A percentile compares a stretch with the other conserved stretches of the same genome.
phyloP scores from a whole-genome alignment of 2,888 invertebrate genomes.

The Orchesella flavescens region DNA sequence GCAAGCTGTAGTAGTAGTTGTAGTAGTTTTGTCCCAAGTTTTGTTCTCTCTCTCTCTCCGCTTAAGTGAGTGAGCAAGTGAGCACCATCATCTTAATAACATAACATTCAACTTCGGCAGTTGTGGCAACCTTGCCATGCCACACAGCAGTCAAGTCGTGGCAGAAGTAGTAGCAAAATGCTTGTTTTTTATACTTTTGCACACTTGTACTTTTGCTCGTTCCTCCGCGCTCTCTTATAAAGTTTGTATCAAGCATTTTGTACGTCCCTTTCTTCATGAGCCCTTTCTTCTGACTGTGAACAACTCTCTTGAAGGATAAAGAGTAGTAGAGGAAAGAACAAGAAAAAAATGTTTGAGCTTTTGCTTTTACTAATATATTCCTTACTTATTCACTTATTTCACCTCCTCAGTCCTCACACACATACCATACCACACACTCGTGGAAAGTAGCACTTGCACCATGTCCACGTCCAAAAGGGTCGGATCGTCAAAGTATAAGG shows the following conservation, averaged over 20 bases:
- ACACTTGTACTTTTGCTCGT: constrained; percentile 1
- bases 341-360: not conserved
- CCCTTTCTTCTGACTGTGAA: not conserved
- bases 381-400: not conserved
- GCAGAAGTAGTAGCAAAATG: constrained; percentile 23
- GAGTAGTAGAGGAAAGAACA: not conserved
- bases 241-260: not conserved
- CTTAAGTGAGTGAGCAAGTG: constrained; percentile 58
- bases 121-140: constrained; percentile 15
- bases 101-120: constrained; percentile 49
- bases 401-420: not conserved
- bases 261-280: not conserved
- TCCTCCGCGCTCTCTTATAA: not conserved
- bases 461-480: not conserved
- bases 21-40: constrained; percentile 48
- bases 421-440: too few relatives aligned
- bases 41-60: constrained; percentile 14
- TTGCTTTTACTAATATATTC: not conserved
- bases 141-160: constrained; percentile 1
- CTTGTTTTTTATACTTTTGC: not conserved
- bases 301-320: constrained; percentile 18
- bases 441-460: too few relatives aligned
- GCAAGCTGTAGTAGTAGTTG: constrained; percentile 21
- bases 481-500: not conserved
- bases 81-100: constrained; percentile 54